phyloP scores from a whole-genome alignment of 2,113 vertebrate genomes.

The Callorhinus ursinus region DNA sequence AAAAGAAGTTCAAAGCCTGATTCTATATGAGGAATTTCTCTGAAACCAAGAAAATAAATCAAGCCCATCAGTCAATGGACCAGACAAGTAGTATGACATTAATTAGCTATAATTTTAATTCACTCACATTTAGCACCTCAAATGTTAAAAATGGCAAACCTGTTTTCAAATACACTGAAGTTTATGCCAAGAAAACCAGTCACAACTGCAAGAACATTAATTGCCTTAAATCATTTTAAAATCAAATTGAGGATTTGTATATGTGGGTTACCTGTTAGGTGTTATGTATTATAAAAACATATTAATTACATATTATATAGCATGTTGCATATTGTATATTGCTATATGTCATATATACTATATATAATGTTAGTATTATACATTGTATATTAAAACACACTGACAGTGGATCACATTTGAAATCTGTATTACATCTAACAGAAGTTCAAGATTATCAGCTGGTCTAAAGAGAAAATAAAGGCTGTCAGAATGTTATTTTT shows the following conservation, averaged over 20 bases:
- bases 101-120: slow-evolving; percentile 6
- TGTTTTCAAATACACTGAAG: neutral
- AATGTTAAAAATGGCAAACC: slow-evolving; percentile 21
- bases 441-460: slow-evolving; percentile 3
- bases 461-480: neutral
- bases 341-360: neutral
- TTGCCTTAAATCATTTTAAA: neutral
- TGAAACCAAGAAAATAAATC: slow-evolving; percentile 30
- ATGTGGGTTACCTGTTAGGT: neutral
- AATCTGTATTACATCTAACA: slow-evolving; percentile 6
- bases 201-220: slow-evolving; percentile 6
- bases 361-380: neutral
- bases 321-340: neutral
- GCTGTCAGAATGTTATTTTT: slow-evolving; percentile 39
- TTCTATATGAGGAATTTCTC: neutral
- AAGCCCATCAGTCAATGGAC: neutral
- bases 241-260: neutral
- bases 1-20: neutral
- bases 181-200: slow-evolving; percentile 11
- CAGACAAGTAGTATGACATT: neutral
- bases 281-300: neutral
- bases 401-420: neutral
- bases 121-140: neutral
- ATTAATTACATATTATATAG: neutral
- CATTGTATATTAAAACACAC: neutral